A percentile compares a stretch with the other conserved stretches of the same genome.
These are phyloP conservation scores for Onychomys arenicola DNA, from an alignment of 2,797 vertebrate species.

Conservation along the genomic window DNA sequence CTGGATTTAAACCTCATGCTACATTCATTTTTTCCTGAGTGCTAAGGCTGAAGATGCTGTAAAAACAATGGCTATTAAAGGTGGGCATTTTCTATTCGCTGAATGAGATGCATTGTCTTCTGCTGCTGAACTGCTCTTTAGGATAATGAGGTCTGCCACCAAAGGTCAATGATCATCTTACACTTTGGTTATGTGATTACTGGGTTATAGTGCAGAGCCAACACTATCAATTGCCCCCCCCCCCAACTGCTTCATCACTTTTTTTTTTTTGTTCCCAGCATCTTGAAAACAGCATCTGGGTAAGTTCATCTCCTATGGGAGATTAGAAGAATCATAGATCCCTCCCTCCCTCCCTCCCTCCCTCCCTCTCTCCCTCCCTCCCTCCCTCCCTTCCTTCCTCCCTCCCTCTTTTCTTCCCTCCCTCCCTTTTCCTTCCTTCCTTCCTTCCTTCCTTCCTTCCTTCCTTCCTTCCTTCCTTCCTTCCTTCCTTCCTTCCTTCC, in stretches of 20 bases:
- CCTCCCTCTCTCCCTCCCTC: rapidly evolving
- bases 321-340: not conserved
- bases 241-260: slow-evolving; percentile 37
- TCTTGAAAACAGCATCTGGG: slow-evolving; percentile 46
- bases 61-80: slow-evolving; percentile 46
- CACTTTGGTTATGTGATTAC: slow-evolving; percentile 22
- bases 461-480: too few relatives aligned
- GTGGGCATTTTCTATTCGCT: not conserved
- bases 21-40: not conserved
- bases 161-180: slow-evolving; percentile 58
- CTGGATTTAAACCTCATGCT: slow-evolving; percentile 27
- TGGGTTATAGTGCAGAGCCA: not conserved
- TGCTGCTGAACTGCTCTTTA: slow-evolving; percentile 60
- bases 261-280: slow-evolving; percentile 14
- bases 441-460: rapidly evolving
- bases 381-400: rapidly evolving
- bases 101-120: slow-evolving; percentile 41
- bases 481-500: too few relatives aligned
- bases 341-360: not conserved
- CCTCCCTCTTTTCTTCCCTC: not conserved
- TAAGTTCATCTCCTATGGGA: slow-evolving; percentile 43
- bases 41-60: slow-evolving; percentile 1
- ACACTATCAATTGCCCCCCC: not conserved
- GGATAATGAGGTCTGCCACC: slow-evolving; percentile 56
- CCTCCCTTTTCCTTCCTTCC: rapidly evolving